Conservation (phyloP, 1,140 invertebrate species). For the Limonius californicus region DNA sequence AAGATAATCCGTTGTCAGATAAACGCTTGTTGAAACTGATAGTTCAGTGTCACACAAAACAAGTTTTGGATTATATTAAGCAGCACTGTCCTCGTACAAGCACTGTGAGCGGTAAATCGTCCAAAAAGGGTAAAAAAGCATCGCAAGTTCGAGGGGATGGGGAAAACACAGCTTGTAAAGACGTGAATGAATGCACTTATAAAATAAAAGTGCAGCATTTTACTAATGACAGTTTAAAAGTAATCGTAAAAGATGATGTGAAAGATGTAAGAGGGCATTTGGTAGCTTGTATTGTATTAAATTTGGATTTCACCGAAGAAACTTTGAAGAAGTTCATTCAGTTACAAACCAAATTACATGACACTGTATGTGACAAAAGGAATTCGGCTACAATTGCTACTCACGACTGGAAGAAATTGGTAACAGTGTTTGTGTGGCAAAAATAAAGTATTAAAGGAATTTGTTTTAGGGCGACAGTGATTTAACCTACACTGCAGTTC, state of each 20-base stretch:
- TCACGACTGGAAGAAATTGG: conserved; percentile 70
- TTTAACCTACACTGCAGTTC: conserved; percentile 62
- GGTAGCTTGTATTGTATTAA: conserved; percentile 66
- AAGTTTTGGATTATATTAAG: conserved; percentile 65
- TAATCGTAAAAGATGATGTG: conserved; percentile 35
- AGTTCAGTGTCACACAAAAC: conserved; percentile 65
- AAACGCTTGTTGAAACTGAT: conserved; percentile 68
- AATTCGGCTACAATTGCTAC: conserved; percentile 77
- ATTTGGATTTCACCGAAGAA: conserved; percentile 60
- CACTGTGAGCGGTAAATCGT: conserved; percentile 50
- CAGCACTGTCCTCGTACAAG: conserved; percentile 54
- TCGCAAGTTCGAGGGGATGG: conserved; percentile 34
- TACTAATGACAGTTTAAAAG: conserved; percentile 27
- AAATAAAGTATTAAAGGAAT: neutral
- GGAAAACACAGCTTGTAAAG: conserved; percentile 25
- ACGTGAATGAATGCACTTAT: conserved; percentile 38
- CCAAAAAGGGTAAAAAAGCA: conserved; percentile 50
- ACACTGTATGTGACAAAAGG: conserved; percentile 72
- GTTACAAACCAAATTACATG: conserved; percentile 76
- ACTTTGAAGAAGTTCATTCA: conserved; percentile 76
- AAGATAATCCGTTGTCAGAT: conserved; percentile 69
- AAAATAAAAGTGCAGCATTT: conserved; percentile 39
- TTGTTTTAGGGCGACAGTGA: conserved; percentile 49
- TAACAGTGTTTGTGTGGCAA: conserved; percentile 31
- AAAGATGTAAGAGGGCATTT: conserved; percentile 64